A percentile compares a stretch with the other conserved stretches of the same genome.
Evolutionary conservation across 2,113 vertebrate species (phyloP).

Genomic region (Aldabrachelys gigantea): DNA sequence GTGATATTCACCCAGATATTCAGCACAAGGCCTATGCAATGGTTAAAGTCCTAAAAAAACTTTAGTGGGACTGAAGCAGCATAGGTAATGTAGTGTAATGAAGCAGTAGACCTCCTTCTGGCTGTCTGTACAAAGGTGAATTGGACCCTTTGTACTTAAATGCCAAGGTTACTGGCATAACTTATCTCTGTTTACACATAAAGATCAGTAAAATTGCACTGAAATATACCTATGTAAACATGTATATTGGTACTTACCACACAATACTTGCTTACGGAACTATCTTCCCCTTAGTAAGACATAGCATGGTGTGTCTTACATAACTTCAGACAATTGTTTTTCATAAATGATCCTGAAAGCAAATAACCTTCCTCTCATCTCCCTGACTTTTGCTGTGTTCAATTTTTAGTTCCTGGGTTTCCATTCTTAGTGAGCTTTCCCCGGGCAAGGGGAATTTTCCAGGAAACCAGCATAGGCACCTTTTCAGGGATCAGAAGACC

Average conservation of each 20-base stretch:
- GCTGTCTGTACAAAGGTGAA: not conserved
- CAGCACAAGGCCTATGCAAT: not conserved
- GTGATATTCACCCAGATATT: not conserved
- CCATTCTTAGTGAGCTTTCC: rapidly evolving
- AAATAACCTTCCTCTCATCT: not conserved
- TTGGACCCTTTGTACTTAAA: not conserved
- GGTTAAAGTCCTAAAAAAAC: not conserved
- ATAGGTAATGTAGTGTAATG: not conserved
- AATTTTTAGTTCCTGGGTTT: not conserved
- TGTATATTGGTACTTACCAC: not conserved
- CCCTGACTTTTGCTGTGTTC: not conserved
- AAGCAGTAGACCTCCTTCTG: not conserved
- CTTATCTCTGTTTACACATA: not conserved
- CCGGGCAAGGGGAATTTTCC: no score
- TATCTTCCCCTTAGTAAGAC: not conserved
- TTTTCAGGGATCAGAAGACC: rapidly evolving
- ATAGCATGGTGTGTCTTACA: not conserved
- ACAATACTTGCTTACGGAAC: not conserved
- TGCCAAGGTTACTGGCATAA: not conserved
- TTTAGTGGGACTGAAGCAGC: not conserved
- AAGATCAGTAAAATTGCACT: not conserved
- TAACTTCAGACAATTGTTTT: not conserved
- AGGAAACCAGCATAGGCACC: not conserved
- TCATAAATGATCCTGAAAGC: not conserved
- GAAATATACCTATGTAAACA: not conserved